phyloP scores from a whole-genome alignment of 2,113 vertebrate genomes.

The Prionailurus bengalensis region DNA sequence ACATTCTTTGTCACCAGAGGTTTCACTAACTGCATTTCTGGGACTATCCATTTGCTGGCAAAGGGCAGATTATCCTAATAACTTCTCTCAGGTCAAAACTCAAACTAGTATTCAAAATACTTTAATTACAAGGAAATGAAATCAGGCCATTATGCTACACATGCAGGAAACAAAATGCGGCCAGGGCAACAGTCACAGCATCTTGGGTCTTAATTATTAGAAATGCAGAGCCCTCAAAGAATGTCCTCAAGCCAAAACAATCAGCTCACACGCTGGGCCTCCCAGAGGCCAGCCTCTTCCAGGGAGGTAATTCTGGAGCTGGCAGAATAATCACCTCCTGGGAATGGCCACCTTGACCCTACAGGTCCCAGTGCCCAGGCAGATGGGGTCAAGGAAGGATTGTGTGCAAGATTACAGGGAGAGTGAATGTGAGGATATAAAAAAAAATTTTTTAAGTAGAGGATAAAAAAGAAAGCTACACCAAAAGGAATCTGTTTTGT shows the following conservation, averaged over 20 bases:
- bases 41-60: background rate
- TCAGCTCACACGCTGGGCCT: background rate
- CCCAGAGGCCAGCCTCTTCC: background rate
- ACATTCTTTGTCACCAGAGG: background rate
- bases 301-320: background rate
- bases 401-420: rapidly evolving
- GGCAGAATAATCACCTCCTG: background rate
- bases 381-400: background rate
- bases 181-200: background rate
- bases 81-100: conserved; percentile 54
- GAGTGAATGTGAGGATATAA: background rate
- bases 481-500: background rate
- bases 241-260: background rate
- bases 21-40: background rate
- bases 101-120: background rate
- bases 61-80: conserved; percentile 4
- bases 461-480: background rate
- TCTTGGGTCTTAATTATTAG: conserved; percentile 54
- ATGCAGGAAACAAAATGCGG: background rate
- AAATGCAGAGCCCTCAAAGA: background rate
- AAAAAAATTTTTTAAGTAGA: background rate
- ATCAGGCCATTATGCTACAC: background rate
- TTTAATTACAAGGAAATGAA: conserved; percentile 59
- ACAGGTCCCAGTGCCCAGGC: background rate
- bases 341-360: background rate